These are phyloP conservation scores for Falco concolor DNA, from an alignment of 2,797 vertebrate genomes.

Conservation along the genomic window DNA sequence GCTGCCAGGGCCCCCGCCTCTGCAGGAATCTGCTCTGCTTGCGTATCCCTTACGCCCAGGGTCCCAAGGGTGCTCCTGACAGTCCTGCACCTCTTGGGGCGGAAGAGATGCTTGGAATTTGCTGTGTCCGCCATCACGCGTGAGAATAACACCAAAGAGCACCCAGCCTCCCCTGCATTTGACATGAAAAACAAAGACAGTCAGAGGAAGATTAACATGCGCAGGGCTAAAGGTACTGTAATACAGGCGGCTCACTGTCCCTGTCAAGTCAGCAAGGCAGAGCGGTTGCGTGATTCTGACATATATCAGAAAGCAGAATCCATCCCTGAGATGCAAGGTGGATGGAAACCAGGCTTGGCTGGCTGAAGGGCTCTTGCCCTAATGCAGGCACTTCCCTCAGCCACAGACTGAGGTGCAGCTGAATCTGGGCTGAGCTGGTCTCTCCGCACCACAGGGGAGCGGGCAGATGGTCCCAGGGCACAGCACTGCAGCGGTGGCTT, in stretches of 20 bases:
- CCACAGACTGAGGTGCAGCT: neutral
- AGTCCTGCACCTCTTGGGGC: neutral
- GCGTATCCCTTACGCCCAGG: fast-evolving
- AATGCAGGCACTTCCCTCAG: neutral
- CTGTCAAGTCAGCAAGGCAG: neutral
- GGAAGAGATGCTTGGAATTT: neutral
- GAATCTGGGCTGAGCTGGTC: neutral
- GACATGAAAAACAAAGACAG: neutral
- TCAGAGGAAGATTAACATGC: neutral
- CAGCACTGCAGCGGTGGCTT: neutral
- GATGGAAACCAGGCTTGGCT: neutral
- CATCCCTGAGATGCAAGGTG: neutral
- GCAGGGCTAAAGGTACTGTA: neutral
- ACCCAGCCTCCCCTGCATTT: neutral
- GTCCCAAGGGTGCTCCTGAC: neutral
- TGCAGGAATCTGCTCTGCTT: neutral
- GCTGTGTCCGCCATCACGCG: neutral
- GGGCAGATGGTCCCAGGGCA: neutral
- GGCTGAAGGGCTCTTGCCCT: neutral
- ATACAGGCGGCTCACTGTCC: neutral
- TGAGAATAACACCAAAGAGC: neutral
- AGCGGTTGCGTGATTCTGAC: neutral
- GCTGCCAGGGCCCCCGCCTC: neutral
- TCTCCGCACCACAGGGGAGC: neutral
- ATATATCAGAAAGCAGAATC: neutral